These are phyloP conservation scores for Macropodus opercularis DNA, from an alignment of 2,797 vertebrate genomes.

Conservation along the genomic window DNA sequence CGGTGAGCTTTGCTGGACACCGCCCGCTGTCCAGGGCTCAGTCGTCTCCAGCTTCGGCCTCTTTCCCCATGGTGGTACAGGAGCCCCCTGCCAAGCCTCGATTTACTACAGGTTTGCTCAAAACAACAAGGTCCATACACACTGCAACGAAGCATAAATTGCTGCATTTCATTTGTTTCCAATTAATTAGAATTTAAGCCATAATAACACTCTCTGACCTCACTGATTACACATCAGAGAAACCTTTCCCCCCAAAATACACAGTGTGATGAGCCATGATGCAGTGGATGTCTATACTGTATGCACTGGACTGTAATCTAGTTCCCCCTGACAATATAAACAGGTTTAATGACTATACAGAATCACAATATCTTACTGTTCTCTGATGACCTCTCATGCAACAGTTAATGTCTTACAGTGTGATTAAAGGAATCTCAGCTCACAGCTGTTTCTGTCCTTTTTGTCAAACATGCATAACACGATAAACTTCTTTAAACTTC, in stretches of 20 bases:
- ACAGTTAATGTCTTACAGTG: neutral
- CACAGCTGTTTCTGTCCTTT: conserved; percentile 37
- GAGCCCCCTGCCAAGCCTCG: conserved; percentile 90
- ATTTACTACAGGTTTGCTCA: conserved; percentile 91
- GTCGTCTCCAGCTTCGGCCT: conserved; percentile 93
- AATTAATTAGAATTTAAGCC: neutral
- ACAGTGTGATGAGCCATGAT: conserved; percentile 8
- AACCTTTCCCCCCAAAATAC: conserved; percentile 12
- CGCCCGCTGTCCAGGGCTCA: conserved; percentile 94
- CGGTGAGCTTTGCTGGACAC: conserved; percentile 58
- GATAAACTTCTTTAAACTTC: neutral
- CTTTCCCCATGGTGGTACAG: conserved; percentile 90
- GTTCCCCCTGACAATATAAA: neutral
- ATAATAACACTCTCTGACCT: conserved; percentile 12
- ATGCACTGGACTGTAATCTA: neutral
- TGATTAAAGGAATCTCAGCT: conserved; percentile 20
- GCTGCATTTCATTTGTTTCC: neutral
- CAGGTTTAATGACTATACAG: conserved; percentile 11
- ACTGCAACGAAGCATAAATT: neutral
- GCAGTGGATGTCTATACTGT: conserved; percentile 1
- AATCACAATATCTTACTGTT: neutral
- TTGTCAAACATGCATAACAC: conserved; percentile 21
- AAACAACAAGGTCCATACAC: neutral
- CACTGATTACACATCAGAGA: conserved; percentile 29
- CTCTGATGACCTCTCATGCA: conserved; percentile 1